A percentile compares a stretch with the other conserved stretches of the same genome.
phyloP scores from a whole-genome alignment of 2,888 invertebrate genomes.

The Phortica magna region DNA sequence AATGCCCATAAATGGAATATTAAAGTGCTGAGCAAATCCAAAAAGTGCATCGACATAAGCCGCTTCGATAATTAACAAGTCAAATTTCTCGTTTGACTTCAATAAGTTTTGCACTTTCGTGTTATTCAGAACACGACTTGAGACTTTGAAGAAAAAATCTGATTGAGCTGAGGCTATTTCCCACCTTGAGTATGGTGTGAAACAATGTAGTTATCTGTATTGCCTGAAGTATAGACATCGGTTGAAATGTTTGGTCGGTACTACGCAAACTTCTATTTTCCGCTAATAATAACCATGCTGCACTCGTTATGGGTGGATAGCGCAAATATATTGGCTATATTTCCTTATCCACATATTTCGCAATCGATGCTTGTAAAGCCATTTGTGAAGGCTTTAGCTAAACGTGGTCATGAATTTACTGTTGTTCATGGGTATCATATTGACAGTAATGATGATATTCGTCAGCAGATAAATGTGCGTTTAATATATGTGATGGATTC shows the following conservation, averaged over 20 bases:
- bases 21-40: slow-evolving; percentile 30
- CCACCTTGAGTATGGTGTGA: too few relatives aligned
- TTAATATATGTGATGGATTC: slow-evolving; percentile 44
- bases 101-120: slow-evolving; percentile 1
- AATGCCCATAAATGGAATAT: slow-evolving; percentile 18
- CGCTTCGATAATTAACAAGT: slow-evolving; percentile 12
- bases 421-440: slow-evolving; percentile 67
- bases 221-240: slow-evolving; percentile 4
- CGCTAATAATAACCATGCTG: neutral
- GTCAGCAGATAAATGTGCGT: neutral
- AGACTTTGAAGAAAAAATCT: neutral
- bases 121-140: neutral
- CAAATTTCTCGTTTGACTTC: neutral
- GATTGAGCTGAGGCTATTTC: too few relatives aligned
- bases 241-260: neutral
- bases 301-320: slow-evolving; percentile 8
- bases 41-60: slow-evolving; percentile 20
- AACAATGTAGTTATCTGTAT: neutral
- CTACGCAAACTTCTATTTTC: neutral
- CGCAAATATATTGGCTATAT: slow-evolving; percentile 55
- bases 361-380: slow-evolving; percentile 68
- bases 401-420: slow-evolving; percentile 75
- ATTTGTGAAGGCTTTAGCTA: slow-evolving; percentile 66
- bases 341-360: slow-evolving; percentile 57
- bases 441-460: slow-evolving; percentile 51